Conservation (phyloP, 1,140 invertebrate species). For the Rhyacophila brunnea region DNA sequence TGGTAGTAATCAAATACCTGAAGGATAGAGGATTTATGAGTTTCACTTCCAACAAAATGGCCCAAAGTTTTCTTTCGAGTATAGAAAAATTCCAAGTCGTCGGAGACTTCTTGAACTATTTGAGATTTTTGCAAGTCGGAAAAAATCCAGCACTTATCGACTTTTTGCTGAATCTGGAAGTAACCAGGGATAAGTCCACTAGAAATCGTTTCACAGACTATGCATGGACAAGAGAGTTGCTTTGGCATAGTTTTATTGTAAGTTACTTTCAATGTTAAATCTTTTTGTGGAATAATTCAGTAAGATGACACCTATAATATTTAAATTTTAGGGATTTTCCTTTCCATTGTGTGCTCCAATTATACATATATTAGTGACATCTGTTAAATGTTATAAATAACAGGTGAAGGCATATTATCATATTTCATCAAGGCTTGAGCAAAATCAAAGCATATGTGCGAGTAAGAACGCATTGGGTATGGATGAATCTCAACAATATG, state of each 20-base stretch:
- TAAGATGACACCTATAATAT: conserved; percentile 4
- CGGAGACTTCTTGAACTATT: conserved; percentile 60
- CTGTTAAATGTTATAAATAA: too few relatives aligned
- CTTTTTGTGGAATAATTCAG: conserved; percentile 5
- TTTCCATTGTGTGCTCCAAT: too few relatives aligned
- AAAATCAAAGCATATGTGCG: too few relatives aligned
- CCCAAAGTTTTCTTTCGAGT: conserved; percentile 52
- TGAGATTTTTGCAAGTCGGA: conserved; percentile 61
- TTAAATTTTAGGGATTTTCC: too few relatives aligned
- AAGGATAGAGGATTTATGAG: conserved; percentile 55
- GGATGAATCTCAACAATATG: too few relatives aligned
- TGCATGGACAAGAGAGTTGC: conserved; percentile 63
- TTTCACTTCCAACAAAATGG: conserved; percentile 49
- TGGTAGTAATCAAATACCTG: conserved; percentile 53
- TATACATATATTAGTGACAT: too few relatives aligned
- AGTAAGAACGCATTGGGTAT: too few relatives aligned
- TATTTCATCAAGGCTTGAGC: too few relatives aligned
- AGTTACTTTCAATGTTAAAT: conserved; percentile 36
- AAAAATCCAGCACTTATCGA: conserved; percentile 60
- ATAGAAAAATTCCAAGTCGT: conserved; percentile 55
- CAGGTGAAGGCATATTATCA: too few relatives aligned
- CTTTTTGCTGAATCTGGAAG: conserved; percentile 55
- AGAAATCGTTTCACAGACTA: conserved; percentile 57
- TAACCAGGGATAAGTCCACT: conserved; percentile 49
- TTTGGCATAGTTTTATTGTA: conserved; percentile 70